Percentiles rank a stretch among this genome's conserved stretches.
phyloP scores from a whole-genome alignment of 2,113 vertebrate genomes.

The Triplophysa tibetana region DNA sequence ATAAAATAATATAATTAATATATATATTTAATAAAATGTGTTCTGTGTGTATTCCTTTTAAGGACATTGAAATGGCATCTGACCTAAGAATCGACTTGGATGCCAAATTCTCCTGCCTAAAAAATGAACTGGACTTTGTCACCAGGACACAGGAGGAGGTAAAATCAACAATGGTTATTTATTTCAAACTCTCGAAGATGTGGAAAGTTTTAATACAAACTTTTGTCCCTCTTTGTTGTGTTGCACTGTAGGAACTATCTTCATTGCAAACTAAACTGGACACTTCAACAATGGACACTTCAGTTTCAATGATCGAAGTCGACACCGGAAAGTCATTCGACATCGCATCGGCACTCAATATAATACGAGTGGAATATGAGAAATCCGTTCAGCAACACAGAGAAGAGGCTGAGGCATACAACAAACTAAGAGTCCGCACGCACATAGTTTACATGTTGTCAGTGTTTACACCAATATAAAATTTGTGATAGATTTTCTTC shows the following conservation, averaged over 20 bases:
- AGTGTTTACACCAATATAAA: background rate
- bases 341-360: constrained; percentile 63
- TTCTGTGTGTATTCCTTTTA: background rate
- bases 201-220: background rate
- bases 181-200: background rate
- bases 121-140: constrained; percentile 64
- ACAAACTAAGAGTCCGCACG: constrained; percentile 61
- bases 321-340: constrained; percentile 68
- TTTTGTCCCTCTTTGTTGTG: background rate
- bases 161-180: background rate
- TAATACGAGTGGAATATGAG: constrained; percentile 63
- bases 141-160: constrained; percentile 66
- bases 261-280: constrained; percentile 63
- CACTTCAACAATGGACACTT: constrained; percentile 56
- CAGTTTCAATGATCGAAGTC: constrained; percentile 68
- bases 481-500: background rate
- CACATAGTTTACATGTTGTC: background rate
- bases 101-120: constrained; percentile 60
- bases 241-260: constrained; percentile 58
- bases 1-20: too few relatives aligned
- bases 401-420: constrained; percentile 68
- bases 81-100: constrained; percentile 64
- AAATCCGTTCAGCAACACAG: constrained; percentile 64
- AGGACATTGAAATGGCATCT: constrained; percentile 65
- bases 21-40: too few relatives aligned